phyloP scores from a whole-genome alignment of 2,888 invertebrate species.

The Entomobrya proxima region DNA sequence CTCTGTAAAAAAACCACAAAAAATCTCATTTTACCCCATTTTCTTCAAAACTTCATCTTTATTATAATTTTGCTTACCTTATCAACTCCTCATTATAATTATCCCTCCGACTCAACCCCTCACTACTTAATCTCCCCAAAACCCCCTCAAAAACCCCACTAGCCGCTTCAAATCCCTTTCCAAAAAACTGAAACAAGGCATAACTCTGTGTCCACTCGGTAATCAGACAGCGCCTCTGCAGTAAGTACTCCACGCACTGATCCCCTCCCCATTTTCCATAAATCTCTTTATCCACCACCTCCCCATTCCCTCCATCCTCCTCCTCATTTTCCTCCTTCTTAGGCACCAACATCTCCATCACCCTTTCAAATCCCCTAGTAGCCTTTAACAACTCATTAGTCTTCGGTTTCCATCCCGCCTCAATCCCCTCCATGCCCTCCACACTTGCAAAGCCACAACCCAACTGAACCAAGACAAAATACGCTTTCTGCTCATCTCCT shows the following conservation, averaged over 20 bases:
- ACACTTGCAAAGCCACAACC: constrained; percentile 70
- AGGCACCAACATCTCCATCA: constrained; percentile 61
- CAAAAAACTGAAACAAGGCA: constrained; percentile 71
- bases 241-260: constrained; percentile 69
- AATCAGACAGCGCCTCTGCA: constrained; percentile 70
- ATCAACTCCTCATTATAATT: constrained; percentile 67
- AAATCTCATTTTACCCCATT: not conserved
- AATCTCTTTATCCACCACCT: constrained; percentile 15
- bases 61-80: constrained; percentile 61
- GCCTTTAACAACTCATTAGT: constrained; percentile 71
- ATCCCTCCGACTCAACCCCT: constrained; percentile 58
- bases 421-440: constrained; percentile 21
- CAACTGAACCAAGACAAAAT: constrained; percentile 64
- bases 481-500: constrained; percentile 45
- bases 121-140: constrained; percentile 47
- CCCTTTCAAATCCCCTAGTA: constrained; percentile 68
- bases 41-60: not conserved
- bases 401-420: constrained; percentile 45
- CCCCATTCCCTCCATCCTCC: not conserved
- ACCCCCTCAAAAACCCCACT: constrained; percentile 61
- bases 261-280: constrained; percentile 69
- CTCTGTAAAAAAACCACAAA: constrained; percentile 43
- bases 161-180: constrained; percentile 69
- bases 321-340: not conserved
- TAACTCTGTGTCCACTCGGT: constrained; percentile 72